Conservation (phyloP, 1,140 invertebrate species). For the Babylonia areolata region DNA sequence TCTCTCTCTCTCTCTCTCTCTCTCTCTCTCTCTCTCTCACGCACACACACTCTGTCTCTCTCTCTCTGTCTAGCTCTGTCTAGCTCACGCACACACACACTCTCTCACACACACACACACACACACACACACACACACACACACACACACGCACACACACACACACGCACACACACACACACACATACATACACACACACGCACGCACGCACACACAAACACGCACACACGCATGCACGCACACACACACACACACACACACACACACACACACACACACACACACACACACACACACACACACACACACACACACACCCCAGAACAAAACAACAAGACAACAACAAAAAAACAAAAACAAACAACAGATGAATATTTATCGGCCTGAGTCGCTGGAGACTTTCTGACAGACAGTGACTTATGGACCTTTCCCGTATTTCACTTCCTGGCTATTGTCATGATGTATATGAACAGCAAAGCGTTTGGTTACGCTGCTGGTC, state of each 20-base stretch:
- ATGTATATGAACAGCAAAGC: no score
- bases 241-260: background rate
- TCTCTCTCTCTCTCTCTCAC: background rate
- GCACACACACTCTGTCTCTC: background rate
- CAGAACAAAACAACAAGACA: no score
- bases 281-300: no score
- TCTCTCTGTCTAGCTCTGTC: background rate
- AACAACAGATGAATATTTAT: no score
- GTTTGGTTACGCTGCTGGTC: no score
- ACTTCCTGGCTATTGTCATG: no score
- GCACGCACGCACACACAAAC: background rate
- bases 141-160: conserved; percentile 10
- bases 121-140: background rate
- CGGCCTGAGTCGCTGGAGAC: no score
- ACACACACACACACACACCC: no score
- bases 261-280: background rate
- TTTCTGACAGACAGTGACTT: no score
- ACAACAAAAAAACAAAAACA: no score
- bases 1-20: background rate
- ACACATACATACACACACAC: background rate
- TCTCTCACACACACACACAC: background rate
- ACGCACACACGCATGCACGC: background rate
- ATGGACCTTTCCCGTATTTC: no score
- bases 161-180: conserved; percentile 9
- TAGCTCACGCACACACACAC: background rate